phyloP scores from a whole-genome alignment of 2,888 invertebrate species.

The Villa cingulata region DNA sequence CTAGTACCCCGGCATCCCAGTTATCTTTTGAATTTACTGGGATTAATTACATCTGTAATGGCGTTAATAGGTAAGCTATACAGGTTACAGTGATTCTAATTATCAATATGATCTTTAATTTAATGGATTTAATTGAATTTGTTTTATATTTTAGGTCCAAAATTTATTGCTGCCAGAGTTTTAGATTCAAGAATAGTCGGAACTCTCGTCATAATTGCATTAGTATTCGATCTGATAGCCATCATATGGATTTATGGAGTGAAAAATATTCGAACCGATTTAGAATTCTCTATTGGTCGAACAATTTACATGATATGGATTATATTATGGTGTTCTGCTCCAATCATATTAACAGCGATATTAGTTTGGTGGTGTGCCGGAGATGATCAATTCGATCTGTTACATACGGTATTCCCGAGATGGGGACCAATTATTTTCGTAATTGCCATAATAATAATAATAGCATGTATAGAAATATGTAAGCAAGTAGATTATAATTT shows the following conservation, averaged over 20 bases:
- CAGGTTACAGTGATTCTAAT: too few species aligned
- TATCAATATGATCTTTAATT: not conserved
- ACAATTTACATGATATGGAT: conserved; percentile 35
- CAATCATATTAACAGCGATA: conserved; percentile 30
- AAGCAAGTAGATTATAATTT: conserved; percentile 37
- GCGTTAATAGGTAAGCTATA: conserved; percentile 24
- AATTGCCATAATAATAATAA: conserved; percentile 26
- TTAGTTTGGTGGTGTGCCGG: conserved; percentile 37
- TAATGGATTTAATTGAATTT: not conserved
- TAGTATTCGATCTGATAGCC: conserved; percentile 34
- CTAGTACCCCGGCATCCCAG: conserved; percentile 33
- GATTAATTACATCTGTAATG: conserved; percentile 28
- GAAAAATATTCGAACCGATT: conserved; percentile 34
- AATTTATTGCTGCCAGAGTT: conserved; percentile 28
- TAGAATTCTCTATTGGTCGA: conserved; percentile 35
- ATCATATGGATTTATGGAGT: conserved; percentile 36
- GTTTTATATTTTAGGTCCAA: conserved; percentile 17
- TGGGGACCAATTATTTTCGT: conserved; percentile 34
- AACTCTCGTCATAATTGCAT: conserved; percentile 28
- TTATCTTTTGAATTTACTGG: conserved; percentile 32
- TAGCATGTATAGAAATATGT: conserved; percentile 33
- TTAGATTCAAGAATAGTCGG: conserved; percentile 33
- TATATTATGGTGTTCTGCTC: conserved; percentile 31
- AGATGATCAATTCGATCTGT: conserved; percentile 27
- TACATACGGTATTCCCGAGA: conserved; percentile 28